These are phyloP conservation scores for Ophiodon elongatus DNA, from an alignment of 2,113 vertebrate species.

Conservation along the genomic window DNA sequence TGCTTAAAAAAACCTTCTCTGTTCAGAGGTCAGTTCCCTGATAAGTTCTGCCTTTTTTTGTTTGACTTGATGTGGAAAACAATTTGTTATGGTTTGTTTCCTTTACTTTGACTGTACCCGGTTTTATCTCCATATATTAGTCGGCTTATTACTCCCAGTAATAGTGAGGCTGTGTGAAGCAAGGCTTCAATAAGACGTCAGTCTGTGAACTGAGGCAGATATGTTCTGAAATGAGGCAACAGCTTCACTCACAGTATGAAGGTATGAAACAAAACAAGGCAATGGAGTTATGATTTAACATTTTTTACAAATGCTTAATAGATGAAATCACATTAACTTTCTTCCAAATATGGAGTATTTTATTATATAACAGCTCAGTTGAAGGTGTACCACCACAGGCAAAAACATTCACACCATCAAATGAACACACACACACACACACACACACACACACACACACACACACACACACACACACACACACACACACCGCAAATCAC, in stretches of 20 bases:
- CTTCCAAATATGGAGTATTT: background rate
- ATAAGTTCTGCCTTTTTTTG: background rate
- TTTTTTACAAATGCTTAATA: background rate
- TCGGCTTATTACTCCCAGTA: background rate
- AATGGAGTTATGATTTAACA: background rate
- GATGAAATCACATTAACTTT: conserved; percentile 7
- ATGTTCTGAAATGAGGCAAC: background rate
- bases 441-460: no score
- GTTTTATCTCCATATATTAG: background rate
- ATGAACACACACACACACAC: no score
- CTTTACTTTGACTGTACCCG: conserved; percentile 15
- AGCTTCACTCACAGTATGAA: background rate
- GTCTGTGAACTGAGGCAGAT: background rate
- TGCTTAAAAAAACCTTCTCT: background rate
- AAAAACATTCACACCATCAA: background rate
- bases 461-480: no score
- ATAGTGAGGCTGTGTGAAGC: background rate
- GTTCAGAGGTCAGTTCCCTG: background rate
- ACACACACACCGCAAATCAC: background rate
- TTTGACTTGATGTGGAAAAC: conserved; percentile 1
- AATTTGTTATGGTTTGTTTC: background rate
- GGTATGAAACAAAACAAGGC: background rate
- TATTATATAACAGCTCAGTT: background rate
- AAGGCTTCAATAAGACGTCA: background rate
- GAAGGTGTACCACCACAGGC: background rate